These are phyloP conservation scores for Drosophila grimshawi DNA, from an alignment of 1,140 invertebrate genomes.

Conservation along the genomic window DNA sequence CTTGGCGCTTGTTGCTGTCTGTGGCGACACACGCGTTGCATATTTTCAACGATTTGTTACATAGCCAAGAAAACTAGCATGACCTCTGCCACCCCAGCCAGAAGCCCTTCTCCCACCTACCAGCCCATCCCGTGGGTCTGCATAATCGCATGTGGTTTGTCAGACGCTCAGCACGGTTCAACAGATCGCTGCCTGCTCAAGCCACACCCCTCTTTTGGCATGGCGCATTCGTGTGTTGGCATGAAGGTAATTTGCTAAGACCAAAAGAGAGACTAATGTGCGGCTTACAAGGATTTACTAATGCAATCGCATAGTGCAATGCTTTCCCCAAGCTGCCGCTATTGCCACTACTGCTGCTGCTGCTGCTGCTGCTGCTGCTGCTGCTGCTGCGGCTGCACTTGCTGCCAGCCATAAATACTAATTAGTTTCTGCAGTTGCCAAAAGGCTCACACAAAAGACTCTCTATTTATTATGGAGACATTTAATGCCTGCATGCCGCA, in stretches of 20 bases:
- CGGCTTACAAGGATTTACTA: slow-evolving; percentile 79
- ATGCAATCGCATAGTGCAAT: slow-evolving; percentile 69
- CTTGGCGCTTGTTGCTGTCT: slow-evolving; percentile 54
- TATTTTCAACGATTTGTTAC: slow-evolving; percentile 74
- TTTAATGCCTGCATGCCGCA: slow-evolving; percentile 15
- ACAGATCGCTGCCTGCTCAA: slow-evolving; percentile 32
- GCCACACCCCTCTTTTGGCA: neutral
- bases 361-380: neutral
- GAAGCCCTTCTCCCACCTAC: neutral
- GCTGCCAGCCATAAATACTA: slow-evolving; percentile 61
- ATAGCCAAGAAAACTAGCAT: slow-evolving; percentile 8
- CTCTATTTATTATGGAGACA: slow-evolving; percentile 21
- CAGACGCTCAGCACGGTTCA: slow-evolving; percentile 55
- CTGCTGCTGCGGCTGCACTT: slow-evolving; percentile 2
- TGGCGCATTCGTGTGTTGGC: slow-evolving; percentile 9
- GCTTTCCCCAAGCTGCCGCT: slow-evolving; percentile 7
- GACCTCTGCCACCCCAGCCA: neutral
- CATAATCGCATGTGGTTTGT: slow-evolving; percentile 77
- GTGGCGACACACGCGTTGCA: slow-evolving; percentile 67
- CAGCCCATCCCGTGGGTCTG: neutral
- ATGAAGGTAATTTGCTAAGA: slow-evolving; percentile 75
- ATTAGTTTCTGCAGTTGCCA: slow-evolving; percentile 62
- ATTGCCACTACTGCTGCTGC: neutral
- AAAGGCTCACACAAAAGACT: slow-evolving; percentile 25
- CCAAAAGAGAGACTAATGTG: slow-evolving; percentile 75